Evolutionary conservation across 37 sponge, comb jelly and placozoan species (phyloP), one percentile per base, ranked within the genome.

Genomic region (Tethya wilhelma): DNA sequence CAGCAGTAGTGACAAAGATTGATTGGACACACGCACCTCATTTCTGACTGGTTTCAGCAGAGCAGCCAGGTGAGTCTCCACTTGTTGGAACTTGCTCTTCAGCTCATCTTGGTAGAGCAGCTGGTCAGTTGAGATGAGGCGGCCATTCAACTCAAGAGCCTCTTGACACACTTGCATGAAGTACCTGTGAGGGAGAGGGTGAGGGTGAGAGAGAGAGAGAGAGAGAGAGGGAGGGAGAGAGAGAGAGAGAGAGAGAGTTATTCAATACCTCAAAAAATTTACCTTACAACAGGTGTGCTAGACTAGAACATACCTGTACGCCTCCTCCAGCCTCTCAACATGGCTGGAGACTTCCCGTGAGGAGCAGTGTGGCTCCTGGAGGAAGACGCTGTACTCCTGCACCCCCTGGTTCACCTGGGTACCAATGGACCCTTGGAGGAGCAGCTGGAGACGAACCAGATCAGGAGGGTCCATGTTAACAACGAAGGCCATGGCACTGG

Each of bases 351-450:
- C n/a, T 14, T 40, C 71, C 0, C 89, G 83, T 37, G 49, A 69
- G 0, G 36, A 3, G n/a, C 41, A 1, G 17, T 73, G 62, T 20
- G 60, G 38, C 7, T 79, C 81, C 22, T 44, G 83, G 19, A 97
- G 77, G 70, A 97, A 97, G 31, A 82, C 77, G 5, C 87, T 84
- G 65, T 94, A 97, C 57, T 89, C 98, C 85, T 87, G 82, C 0
- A 83, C 90, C 29, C 98, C 98, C 30, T 85, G 87, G 59, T 97
- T 91, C 11, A 97, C 98, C 90, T 94, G 86, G 38, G 94, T 82
- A 30, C 86, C 83, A 77, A 97, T 88, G 45, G 87, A 77, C 0
- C 98, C 98, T 53, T 86, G 93, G 22, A 97, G 67, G 8, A 92
- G 33, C 1, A 94, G 93, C 72, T 94, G 93, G 12, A 97, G 82